Conservation (phyloP, 2,888 invertebrate species). For the Hirtodrosophila confusa region DNA sequence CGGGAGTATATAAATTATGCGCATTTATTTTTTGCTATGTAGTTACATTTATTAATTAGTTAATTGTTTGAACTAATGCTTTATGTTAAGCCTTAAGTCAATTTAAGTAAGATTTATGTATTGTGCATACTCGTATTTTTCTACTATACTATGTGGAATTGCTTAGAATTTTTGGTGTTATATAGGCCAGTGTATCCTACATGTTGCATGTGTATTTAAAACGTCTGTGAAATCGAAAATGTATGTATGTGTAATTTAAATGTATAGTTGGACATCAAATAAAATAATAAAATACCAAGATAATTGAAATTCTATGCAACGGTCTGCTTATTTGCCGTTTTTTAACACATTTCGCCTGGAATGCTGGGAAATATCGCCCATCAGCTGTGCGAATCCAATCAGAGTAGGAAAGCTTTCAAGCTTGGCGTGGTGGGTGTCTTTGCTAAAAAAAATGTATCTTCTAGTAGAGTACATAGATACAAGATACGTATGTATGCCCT, state of each 20-base stretch:
- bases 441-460: neutral
- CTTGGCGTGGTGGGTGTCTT: neutral
- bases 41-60: slow-evolving; percentile 31
- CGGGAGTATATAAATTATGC: slow-evolving; percentile 38
- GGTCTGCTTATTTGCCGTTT: slow-evolving; percentile 27
- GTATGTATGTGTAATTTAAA: slow-evolving; percentile 48
- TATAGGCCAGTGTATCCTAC: slow-evolving; percentile 19
- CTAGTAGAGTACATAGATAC: too few species aligned
- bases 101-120: slow-evolving; percentile 39
- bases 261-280: slow-evolving; percentile 59
- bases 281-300: slow-evolving; percentile 41
- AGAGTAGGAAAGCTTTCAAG: slow-evolving; percentile 16
- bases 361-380: slow-evolving; percentile 5
- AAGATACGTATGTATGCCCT: too few species aligned
- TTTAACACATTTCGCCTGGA: slow-evolving; percentile 24
- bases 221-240: slow-evolving; percentile 68
- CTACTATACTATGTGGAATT: slow-evolving; percentile 12
- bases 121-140: slow-evolving; percentile 50
- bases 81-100: slow-evolving; percentile 45
- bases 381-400: slow-evolving; percentile 24
- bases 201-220: slow-evolving; percentile 59
- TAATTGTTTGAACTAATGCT: slow-evolving; percentile 34
- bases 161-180: slow-evolving; percentile 41
- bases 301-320: neutral
- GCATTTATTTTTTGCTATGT: slow-evolving; percentile 62